Evolutionary conservation across 2,113 vertebrate genomes (phyloP).

Genomic region (Diadophis punctatus): DNA sequence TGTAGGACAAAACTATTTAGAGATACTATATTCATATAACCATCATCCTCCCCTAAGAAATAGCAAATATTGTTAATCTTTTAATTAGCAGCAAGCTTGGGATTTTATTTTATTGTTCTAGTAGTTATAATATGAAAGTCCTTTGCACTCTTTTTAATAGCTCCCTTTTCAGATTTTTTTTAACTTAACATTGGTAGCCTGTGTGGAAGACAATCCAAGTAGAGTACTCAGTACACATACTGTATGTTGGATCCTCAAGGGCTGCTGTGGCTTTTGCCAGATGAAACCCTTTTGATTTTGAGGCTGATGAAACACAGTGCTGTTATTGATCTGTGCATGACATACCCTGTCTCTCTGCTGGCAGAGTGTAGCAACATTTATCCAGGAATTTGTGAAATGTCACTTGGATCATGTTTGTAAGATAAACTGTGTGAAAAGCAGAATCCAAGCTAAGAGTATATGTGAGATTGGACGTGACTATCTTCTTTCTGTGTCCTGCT

Average conservation of each 20-base stretch:
- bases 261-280: slow-evolving; percentile 80
- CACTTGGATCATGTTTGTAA: slow-evolving; percentile 80
- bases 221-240: slow-evolving; percentile 68
- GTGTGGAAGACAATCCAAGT: slow-evolving; percentile 56
- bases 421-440: slow-evolving; percentile 75
- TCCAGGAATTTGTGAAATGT: slow-evolving; percentile 88
- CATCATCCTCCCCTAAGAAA: neutral
- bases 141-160: slow-evolving; percentile 36
- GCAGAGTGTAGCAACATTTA: slow-evolving; percentile 82
- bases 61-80: slow-evolving; percentile 42
- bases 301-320: slow-evolving; percentile 75
- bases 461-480: slow-evolving; percentile 73
- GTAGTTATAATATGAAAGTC: slow-evolving; percentile 44
- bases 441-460: slow-evolving; percentile 68
- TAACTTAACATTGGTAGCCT: slow-evolving; percentile 53
- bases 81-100: slow-evolving; percentile 40
- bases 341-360: slow-evolving; percentile 74
- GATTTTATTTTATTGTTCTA: slow-evolving; percentile 34
- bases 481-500: slow-evolving; percentile 62
- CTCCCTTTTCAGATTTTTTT: slow-evolving; percentile 37
- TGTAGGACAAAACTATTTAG: slow-evolving; percentile 1
- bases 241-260: slow-evolving; percentile 76
- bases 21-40: neutral
- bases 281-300: slow-evolving; percentile 76
- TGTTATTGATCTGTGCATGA: slow-evolving; percentile 81